phyloP scores from a whole-genome alignment of 1,140 invertebrate genomes.

The Rhizoglyphus robini region DNA sequence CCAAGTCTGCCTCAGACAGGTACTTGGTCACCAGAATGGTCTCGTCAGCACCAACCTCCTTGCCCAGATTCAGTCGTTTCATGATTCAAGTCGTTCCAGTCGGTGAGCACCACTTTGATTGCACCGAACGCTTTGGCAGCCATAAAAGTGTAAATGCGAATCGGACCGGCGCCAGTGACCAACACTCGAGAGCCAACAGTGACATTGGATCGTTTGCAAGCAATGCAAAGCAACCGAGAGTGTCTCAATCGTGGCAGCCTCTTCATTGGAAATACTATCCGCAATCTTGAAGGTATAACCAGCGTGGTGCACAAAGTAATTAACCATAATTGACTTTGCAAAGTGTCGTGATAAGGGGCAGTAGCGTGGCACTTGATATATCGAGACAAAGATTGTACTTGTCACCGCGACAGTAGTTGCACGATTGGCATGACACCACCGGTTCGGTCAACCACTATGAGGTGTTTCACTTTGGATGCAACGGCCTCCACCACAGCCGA shows the following conservation, averaged over 20 bases:
- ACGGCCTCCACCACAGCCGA: conserved; percentile 54
- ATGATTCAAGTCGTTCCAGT: conserved; percentile 30
- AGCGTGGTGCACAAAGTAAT: conserved; percentile 27
- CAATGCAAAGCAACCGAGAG: conserved; percentile 82
- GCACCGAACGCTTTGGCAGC: conserved; percentile 81
- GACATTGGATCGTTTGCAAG: conserved; percentile 62
- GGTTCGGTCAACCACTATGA: conserved; percentile 81
- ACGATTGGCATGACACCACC: conserved; percentile 68
- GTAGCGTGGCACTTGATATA: conserved; percentile 52
- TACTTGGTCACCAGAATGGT: conserved; percentile 48
- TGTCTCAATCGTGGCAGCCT: conserved; percentile 83
- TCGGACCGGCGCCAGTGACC: conserved; percentile 75
- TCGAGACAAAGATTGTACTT: conserved; percentile 75
- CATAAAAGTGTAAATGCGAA: conserved; percentile 69
- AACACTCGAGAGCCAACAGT: conserved; percentile 59
- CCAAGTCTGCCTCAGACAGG: conserved; percentile 38
- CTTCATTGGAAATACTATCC: conserved; percentile 71
- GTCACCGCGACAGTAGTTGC: conserved; percentile 69
- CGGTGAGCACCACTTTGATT: conserved; percentile 41
- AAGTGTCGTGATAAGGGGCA: conserved; percentile 31
- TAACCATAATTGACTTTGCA: no score
- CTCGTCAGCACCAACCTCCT: conserved; percentile 62
- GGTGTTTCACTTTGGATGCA: conserved; percentile 56
- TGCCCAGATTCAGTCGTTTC: conserved; percentile 42
- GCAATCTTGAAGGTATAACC: conserved; percentile 45